Conservation (phyloP, 2,113 vertebrate species). For the Labrus mixtus region DNA sequence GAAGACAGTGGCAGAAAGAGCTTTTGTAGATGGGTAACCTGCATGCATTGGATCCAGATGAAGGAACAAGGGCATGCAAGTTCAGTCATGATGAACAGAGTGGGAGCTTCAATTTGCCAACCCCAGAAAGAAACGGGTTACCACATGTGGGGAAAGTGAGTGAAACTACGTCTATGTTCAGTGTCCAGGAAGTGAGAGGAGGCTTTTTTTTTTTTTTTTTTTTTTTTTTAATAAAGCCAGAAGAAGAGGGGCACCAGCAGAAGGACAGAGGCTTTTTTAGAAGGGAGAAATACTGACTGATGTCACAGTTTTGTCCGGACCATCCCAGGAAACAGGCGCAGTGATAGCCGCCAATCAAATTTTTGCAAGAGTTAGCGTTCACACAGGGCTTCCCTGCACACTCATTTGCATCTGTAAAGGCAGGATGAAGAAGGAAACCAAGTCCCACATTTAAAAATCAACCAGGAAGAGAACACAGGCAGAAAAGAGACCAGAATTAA, state of each 20-base stretch:
- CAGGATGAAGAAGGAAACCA: slow-evolving; percentile 81
- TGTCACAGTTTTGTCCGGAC: slow-evolving; percentile 96
- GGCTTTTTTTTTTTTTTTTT: background rate
- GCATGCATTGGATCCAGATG: slow-evolving; percentile 40
- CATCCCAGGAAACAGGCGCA: slow-evolving; percentile 97
- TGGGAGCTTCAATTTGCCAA: slow-evolving; percentile 35
- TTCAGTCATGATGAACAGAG: slow-evolving; percentile 39
- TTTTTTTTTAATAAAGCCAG: slow-evolving; percentile 21
- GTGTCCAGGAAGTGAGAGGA: slow-evolving; percentile 49
- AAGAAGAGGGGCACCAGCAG: slow-evolving; percentile 14
- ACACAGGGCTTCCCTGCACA: slow-evolving; percentile 93
- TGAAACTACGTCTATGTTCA: slow-evolving; percentile 31
- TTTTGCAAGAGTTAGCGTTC: slow-evolving; percentile 98
- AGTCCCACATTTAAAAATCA: slow-evolving; percentile 60
- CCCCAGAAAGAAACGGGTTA: slow-evolving; percentile 40
- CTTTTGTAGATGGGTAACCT: background rate
- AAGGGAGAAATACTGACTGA: slow-evolving; percentile 93
- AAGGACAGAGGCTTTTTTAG: slow-evolving; percentile 5
- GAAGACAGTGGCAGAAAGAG: slow-evolving; percentile 18
- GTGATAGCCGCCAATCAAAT: slow-evolving; percentile 99
- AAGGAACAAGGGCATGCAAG: slow-evolving; percentile 55
- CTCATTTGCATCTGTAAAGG: slow-evolving; percentile 98
- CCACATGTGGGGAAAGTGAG: slow-evolving; percentile 58
- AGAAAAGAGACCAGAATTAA: slow-evolving; percentile 34
- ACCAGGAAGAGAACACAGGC: slow-evolving; percentile 27